A percentile compares a stretch with the other conserved stretches of the same genome.
These are phyloP conservation scores for Scalopus aquaticus DNA, from an alignment of 2,113 vertebrate genomes.

Conservation along the genomic window DNA sequence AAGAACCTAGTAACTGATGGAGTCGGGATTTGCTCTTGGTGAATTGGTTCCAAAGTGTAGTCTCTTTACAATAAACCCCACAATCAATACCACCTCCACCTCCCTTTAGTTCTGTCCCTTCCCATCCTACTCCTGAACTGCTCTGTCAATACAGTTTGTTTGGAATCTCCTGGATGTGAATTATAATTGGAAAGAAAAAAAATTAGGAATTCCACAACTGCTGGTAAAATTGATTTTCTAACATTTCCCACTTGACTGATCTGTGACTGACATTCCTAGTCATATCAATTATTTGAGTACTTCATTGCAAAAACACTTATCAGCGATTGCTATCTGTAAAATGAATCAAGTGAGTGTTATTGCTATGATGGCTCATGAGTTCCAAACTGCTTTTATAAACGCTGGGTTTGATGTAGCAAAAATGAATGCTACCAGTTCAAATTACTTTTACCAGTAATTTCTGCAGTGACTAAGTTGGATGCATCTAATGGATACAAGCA, in stretches of 20 bases:
- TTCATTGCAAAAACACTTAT: conserved; percentile 72
- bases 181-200: conserved; percentile 39
- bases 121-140: background rate
- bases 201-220: background rate
- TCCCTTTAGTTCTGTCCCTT: background rate
- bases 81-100: background rate
- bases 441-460: conserved; percentile 41
- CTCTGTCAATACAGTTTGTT: background rate
- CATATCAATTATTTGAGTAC: conserved; percentile 58
- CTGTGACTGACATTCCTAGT: conserved; percentile 69
- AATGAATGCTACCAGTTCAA: conserved; percentile 63
- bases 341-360: conserved; percentile 74
- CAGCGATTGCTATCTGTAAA: conserved; percentile 73
- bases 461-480: conserved; percentile 3
- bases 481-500: background rate
- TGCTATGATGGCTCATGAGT: conserved; percentile 72
- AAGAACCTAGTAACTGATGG: background rate
- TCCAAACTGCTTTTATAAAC: conserved; percentile 68
- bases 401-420: conserved; percentile 69
- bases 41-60: background rate
- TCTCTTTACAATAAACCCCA: background rate
- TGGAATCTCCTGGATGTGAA: background rate
- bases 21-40: background rate
- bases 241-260: conserved; percentile 68
- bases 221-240: conserved; percentile 58